Conservation (phyloP, 1,140 invertebrate genomes). For the Drosophila jambulina region DNA sequence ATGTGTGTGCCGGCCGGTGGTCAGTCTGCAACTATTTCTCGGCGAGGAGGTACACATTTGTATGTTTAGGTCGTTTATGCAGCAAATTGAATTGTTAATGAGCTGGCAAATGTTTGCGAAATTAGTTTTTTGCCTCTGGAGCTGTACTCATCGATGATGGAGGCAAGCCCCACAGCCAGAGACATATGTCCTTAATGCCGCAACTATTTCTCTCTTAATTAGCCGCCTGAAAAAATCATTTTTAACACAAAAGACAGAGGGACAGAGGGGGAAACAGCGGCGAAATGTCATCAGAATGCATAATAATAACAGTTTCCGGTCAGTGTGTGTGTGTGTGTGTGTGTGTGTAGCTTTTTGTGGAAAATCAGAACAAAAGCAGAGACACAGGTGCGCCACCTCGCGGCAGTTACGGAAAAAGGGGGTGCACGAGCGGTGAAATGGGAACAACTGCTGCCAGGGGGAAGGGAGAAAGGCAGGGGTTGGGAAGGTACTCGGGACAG, state of each 20-base stretch:
- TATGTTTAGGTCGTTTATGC: conserved; percentile 80
- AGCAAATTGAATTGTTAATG: conserved; percentile 83
- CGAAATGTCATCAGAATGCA: conserved; percentile 79
- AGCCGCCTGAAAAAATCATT: conserved; percentile 65
- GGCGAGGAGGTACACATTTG: conserved; percentile 20
- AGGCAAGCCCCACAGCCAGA: conserved; percentile 3
- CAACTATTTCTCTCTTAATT: conserved; percentile 58
- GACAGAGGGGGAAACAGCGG: conserved; percentile 31
- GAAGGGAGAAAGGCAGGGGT: not conserved
- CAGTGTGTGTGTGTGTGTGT: conserved; percentile 20
- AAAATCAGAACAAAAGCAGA: conserved; percentile 62
- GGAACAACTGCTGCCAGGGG: not conserved
- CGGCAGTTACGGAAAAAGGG: conserved; percentile 20
- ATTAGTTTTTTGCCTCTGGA: conserved; percentile 56
- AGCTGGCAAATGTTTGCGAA: conserved; percentile 76
- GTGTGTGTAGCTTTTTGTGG: conserved; percentile 37
- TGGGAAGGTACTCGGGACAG: conserved; percentile 31
- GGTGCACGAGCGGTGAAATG: not conserved
- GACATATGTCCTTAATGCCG: conserved; percentile 11
- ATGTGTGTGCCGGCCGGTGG: conserved; percentile 27
- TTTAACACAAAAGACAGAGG: conserved; percentile 48
- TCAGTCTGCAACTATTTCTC: conserved; percentile 47
- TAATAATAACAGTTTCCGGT: conserved; percentile 70
- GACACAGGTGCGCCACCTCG: conserved; percentile 69
- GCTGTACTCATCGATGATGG: conserved; percentile 26